Evolutionary conservation across 2,797 vertebrate genomes (phyloP).

Genomic region (Aeoliscus strigatus): DNA sequence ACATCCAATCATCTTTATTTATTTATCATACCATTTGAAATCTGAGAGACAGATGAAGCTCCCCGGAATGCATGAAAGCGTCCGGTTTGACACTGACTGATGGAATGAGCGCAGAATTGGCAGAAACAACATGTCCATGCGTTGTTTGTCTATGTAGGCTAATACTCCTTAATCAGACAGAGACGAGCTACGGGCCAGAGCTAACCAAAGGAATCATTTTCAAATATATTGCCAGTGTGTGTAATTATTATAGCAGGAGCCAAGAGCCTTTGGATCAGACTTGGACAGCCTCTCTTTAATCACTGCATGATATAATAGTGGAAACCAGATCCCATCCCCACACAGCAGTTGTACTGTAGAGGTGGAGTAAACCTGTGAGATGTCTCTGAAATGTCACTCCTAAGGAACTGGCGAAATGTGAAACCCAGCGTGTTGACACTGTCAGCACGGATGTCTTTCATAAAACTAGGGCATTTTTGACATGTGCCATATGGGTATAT

Average conservation of each 20-base stretch:
- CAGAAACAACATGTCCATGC: too few species aligned
- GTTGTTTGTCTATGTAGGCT: too few species aligned
- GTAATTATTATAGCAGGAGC: constrained; percentile 10
- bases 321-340: not conserved
- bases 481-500: constrained; percentile 2
- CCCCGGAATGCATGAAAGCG: too few species aligned
- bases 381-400: not conserved
- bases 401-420: not conserved
- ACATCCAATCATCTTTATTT: too few species aligned
- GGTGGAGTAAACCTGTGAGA: not conserved
- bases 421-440: not conserved
- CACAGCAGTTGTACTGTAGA: not conserved
- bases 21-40: too few species aligned
- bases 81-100: too few species aligned
- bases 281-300: constrained; percentile 3
- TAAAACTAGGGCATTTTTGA: constrained; percentile 9
- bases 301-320: not conserved
- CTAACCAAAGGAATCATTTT: too few species aligned
- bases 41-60: too few species aligned
- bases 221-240: too few species aligned
- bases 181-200: too few species aligned
- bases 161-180: too few species aligned
- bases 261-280: constrained; percentile 2
- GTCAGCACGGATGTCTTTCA: constrained; percentile 9
- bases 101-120: too few species aligned